Base-by-base conservation (phyloP, 2,888 invertebrate genomes). In the Rhodophaea formosa region DNA sequence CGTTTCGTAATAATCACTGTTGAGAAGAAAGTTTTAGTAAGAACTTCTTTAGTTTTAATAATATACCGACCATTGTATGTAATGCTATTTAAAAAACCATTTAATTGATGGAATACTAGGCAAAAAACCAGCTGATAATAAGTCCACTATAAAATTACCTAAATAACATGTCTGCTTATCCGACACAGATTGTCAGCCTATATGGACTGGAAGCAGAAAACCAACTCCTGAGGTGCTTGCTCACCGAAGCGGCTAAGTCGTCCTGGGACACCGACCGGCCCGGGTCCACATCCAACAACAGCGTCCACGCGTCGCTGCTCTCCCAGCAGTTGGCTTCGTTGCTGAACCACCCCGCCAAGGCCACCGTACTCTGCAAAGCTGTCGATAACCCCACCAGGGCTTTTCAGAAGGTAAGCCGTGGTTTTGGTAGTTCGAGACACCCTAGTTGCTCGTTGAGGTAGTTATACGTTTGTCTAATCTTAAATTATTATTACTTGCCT, bases 201-300 rank as follows among this genome's bases (percentile, higher is more conserved):
- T 96, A 97, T 94, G 98, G 98, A 91, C 94, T 97, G 93, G 98
- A 98, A 95, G 98, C 98, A 92, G 98, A 98, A 93, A 95, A 97
- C 93, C 97, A 98, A 94, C 95, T 97, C 89, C 95, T 98, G 93
- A 97, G 97, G 93, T 97, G 97, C 92, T 94, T 98, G 87, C 96
- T 98, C 91, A 96, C 82, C 63, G 90, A 91, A 70, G 88, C 97
- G 77, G 94, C 95, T 77, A 95, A 97, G 83, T 95, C 97, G 86
- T 96, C 97, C 65, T 92, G 86, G 89, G 91, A 88, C 78, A 93
- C 74, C 82, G 93, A 90, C 90, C 94, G 93, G 69, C 92, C 93
- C 64, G 93, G 93, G 63, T 92, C 77, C 93, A 96, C 93, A 92
- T 94, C 80, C 94, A 97, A 88, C 93, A 96, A 79, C 89, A 97